Evolutionary conservation across 2,888 invertebrate species (phyloP), one percentile per base, ranked within the genome.

Genomic region (Nemapogon koenigi): DNA sequence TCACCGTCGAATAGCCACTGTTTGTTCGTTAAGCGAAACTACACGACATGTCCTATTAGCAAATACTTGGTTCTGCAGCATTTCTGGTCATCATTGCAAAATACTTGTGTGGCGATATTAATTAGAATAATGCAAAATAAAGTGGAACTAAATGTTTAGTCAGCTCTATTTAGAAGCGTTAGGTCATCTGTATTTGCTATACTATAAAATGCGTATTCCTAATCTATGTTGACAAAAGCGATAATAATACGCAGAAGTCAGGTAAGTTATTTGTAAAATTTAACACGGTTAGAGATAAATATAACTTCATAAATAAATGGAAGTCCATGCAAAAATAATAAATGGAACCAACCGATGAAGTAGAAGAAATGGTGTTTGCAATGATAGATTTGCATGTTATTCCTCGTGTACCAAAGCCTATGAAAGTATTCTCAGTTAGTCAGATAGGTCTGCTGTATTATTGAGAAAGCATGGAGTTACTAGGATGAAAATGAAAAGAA

Each of bases 311-410:
- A 59, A 64, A 59, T 61, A 54, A 62, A 68, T 69, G 68, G 58
- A 71, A 68, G 69, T 72, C 59, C 76, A 78, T 78, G 76, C 76
- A 78, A 47, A 73, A 75, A 76, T 40, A 28, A 29, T 40, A 40
- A 40, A 33, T 76, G 75, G 71, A 29, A 67, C 68, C 68, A 56
- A 75, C 68, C 68, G 56, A 75, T 75, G 72, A 62, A 59, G 59
- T 60, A 63, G 75, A 76, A 78, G 75, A 76, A 76, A 73, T 76
- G 78, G 78, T 78, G 76, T 72, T 65, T 64, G 65, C 70, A 72
- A 70, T 64, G 57, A 46, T 49, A 57, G 59, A 58, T 59, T 62
- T 59, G 65, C 59, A 66, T 64, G 64, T 31, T 16, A 31, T 17
- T 16, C 16, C 7, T 28, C 2, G 15, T 6, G 16, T 16, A 31